Evolutionary conservation across 2,797 vertebrate genomes (phyloP).

Genomic region (Stomatorhinus walkeri): DNA sequence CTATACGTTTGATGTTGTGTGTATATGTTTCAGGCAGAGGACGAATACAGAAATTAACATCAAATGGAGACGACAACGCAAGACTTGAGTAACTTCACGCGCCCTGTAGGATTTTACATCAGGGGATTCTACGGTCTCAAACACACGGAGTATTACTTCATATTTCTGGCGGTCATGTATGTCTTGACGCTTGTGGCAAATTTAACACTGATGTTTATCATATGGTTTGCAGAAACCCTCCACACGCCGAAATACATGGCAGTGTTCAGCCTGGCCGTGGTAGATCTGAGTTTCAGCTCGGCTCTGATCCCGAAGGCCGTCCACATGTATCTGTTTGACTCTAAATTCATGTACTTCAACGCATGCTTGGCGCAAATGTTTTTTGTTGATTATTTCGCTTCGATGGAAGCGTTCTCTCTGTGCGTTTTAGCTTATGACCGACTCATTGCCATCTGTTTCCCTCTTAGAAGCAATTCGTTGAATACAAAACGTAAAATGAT

Average conservation of each 20-base stretch:
- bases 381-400: conserved; percentile 23
- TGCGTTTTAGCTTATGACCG: conserved; percentile 22
- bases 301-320: conserved; percentile 24
- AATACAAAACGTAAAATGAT: conserved; percentile 19
- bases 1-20: neutral
- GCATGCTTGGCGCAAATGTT: conserved; percentile 25
- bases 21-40: neutral
- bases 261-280: conserved; percentile 23
- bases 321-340: conserved; percentile 22
- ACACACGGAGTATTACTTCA: conserved; percentile 17
- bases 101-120: conserved; percentile 25
- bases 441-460: conserved; percentile 25
- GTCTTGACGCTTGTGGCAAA: conserved; percentile 25
- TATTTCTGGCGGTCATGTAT: conserved; percentile 22
- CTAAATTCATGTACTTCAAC: conserved; percentile 25
- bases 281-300: conserved; percentile 19
- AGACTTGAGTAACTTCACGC: conserved; percentile 27
- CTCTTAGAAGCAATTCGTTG: conserved; percentile 17
- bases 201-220: conserved; percentile 20
- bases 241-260: conserved; percentile 27
- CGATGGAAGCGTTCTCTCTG: conserved; percentile 23
- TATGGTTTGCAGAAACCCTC: conserved; percentile 19
- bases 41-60: neutral
- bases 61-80: conserved; percentile 13
- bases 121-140: conserved; percentile 23